These are phyloP conservation scores for Porites evermanni DNA, from an alignment of 92 coral and sea anemone species.

Conservation along the genomic window DNA sequence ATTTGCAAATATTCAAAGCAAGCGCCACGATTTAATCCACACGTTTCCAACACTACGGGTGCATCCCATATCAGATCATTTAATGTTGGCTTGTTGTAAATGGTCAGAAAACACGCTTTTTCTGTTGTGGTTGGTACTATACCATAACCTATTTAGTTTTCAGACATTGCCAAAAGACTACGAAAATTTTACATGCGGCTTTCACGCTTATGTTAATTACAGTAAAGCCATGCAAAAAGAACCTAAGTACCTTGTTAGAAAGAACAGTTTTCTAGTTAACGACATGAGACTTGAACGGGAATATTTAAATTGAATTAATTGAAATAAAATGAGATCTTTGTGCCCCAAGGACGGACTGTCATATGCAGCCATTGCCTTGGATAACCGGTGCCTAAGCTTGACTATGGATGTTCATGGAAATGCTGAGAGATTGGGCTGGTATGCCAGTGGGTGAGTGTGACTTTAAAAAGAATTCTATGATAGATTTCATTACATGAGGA, in stretches of 20 bases:
- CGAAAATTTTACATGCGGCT: conserved; percentile 8
- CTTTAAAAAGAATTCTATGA: too few relatives aligned
- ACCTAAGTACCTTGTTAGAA: conserved; percentile 30
- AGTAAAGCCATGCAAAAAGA: conserved; percentile 33
- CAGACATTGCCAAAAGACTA: neutral
- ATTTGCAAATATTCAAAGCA: conserved; percentile 46
- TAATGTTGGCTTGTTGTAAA: conserved; percentile 19
- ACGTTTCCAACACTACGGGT: conserved; percentile 54
- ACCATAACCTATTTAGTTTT: conserved; percentile 33
- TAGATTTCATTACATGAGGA: too few relatives aligned
- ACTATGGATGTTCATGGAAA: too few relatives aligned
- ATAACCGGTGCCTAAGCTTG: too few relatives aligned
- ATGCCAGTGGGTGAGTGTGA: too few relatives aligned
- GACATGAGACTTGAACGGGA: conserved; percentile 22
- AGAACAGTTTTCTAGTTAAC: conserved; percentile 19
- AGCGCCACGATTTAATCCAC: conserved; percentile 44
- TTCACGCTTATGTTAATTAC: conserved; percentile 10
- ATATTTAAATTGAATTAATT: neutral
- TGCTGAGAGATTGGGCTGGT: too few relatives aligned
- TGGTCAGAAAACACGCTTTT: conserved; percentile 27
- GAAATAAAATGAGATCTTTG: too few relatives aligned
- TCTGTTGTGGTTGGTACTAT: conserved; percentile 37
- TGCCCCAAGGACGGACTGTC: too few relatives aligned
- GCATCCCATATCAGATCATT: conserved; percentile 27
- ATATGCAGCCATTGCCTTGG: too few relatives aligned